Conservation (phyloP, 2,113 vertebrate species). For the Myxocyprinus asiaticus region DNA sequence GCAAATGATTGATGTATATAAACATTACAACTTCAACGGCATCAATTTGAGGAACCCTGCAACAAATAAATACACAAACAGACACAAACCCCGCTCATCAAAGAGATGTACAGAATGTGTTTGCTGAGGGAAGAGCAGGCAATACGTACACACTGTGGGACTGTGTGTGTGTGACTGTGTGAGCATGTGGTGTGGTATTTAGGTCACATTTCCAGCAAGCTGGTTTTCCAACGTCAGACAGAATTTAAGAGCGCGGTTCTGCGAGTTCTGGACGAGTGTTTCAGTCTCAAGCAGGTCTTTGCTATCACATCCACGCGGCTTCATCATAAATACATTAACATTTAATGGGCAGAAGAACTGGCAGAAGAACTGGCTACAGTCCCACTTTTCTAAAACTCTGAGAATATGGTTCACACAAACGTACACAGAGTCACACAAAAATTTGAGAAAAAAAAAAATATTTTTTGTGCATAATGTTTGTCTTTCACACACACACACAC, state of each 20-base stretch:
- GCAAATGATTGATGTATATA: no score
- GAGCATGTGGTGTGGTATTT: slow-evolving; percentile 54
- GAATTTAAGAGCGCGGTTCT: background rate
- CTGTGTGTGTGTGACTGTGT: slow-evolving; percentile 14
- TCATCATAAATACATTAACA: slow-evolving; percentile 33
- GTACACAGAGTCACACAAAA: background rate
- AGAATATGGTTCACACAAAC: no score
- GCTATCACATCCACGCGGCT: background rate
- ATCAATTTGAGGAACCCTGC: no score
- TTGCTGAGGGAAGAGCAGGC: background rate
- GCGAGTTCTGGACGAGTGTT: slow-evolving; percentile 7
- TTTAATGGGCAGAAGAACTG: slow-evolving; percentile 9
- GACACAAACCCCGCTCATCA: no score
- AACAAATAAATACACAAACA: no score
- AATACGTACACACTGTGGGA: slow-evolving; percentile 4
- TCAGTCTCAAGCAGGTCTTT: slow-evolving; percentile 5
- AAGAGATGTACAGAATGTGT: background rate
- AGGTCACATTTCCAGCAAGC: slow-evolving; percentile 55
- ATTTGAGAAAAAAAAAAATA: background rate
- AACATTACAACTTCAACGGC: no score
- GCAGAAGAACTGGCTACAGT: background rate
- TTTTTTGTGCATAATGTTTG: background rate
- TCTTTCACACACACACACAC: no score
- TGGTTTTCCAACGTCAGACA: slow-evolving; percentile 48
- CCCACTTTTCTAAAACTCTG: background rate